Conservation (phyloP, 2,888 invertebrate species). For the Malthinus flaveolus region DNA sequence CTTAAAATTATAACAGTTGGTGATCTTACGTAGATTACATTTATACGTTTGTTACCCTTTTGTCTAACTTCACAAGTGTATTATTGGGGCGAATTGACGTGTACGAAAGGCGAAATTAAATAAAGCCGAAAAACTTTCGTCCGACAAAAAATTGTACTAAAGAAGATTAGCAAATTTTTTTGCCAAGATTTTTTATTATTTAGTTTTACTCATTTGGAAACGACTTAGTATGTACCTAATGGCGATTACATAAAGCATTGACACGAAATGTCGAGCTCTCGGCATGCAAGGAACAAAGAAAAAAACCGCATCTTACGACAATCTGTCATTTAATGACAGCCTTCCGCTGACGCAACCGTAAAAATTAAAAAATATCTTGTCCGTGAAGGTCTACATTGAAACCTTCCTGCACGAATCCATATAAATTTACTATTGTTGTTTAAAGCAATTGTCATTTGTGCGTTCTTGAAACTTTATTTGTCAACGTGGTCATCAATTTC, state of each 20-base stretch:
- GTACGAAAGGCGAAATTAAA: background rate
- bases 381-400: slow-evolving; percentile 31
- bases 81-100: no score
- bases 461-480: slow-evolving; percentile 26
- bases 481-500: slow-evolving; percentile 25
- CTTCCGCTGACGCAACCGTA: slow-evolving; percentile 48
- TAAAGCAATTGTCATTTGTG: slow-evolving; percentile 23
- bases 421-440: slow-evolving; percentile 20
- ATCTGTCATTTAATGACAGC: slow-evolving; percentile 50
- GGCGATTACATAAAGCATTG: slow-evolving; percentile 30
- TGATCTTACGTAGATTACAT: background rate
- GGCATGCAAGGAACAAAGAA: slow-evolving; percentile 32
- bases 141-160: background rate
- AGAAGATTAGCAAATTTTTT: background rate
- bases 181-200: background rate
- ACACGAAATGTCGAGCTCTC: slow-evolving; percentile 28
- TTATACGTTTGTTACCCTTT: no score
- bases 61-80: no score
- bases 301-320: slow-evolving; percentile 40
- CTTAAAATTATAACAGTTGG: slow-evolving; percentile 2
- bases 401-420: slow-evolving; percentile 26
- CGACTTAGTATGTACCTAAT: slow-evolving; percentile 18
- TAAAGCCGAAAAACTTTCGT: background rate
- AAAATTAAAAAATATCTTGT: slow-evolving; percentile 35
- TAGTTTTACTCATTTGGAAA: slow-evolving; percentile 9